Evolutionary conservation across 64 coral and sea anemone genomes (phyloP).

Genomic region (Porites australiensis): DNA sequence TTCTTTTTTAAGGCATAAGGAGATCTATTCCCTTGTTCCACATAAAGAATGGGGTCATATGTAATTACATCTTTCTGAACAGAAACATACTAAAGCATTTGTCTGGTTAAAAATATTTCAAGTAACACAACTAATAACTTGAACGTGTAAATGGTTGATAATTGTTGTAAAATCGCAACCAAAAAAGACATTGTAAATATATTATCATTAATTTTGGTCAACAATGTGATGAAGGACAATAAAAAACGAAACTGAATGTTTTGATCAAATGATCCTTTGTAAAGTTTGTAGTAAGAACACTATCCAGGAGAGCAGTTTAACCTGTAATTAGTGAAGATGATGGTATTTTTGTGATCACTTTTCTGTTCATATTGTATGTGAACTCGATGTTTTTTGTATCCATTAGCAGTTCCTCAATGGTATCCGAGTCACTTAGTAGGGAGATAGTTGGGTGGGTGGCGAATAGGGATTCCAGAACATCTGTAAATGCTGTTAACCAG

Average conservation of each 20-base stretch:
- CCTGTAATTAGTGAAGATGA: not conserved
- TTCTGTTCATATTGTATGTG: constrained; percentile 20
- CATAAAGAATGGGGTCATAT: too few species aligned
- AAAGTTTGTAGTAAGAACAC: not conserved
- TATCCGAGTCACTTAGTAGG: constrained; percentile 57
- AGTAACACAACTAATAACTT: constrained; percentile 11
- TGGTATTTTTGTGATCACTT: not conserved
- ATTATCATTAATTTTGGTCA: not conserved
- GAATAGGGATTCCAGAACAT: constrained; percentile 6
- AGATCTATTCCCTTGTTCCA: too few species aligned
- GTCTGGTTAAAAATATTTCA: not conserved
- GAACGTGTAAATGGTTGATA: not conserved
- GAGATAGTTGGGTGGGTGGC: not conserved
- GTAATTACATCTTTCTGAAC: too few species aligned
- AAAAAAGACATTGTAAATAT: not conserved
- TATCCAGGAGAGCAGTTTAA: not conserved
- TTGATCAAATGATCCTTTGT: not conserved
- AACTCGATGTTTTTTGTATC: constrained; percentile 44
- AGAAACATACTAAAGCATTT: not conserved
- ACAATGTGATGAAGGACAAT: not conserved
- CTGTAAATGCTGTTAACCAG: constrained; percentile 57
- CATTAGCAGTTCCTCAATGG: constrained; percentile 62
- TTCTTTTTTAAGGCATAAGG: too few species aligned
- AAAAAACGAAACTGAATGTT: not conserved
- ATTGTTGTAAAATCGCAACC: not conserved